Conservation (phyloP, 2,113 vertebrate species). For the Protobothrops flavoviridis region DNA sequence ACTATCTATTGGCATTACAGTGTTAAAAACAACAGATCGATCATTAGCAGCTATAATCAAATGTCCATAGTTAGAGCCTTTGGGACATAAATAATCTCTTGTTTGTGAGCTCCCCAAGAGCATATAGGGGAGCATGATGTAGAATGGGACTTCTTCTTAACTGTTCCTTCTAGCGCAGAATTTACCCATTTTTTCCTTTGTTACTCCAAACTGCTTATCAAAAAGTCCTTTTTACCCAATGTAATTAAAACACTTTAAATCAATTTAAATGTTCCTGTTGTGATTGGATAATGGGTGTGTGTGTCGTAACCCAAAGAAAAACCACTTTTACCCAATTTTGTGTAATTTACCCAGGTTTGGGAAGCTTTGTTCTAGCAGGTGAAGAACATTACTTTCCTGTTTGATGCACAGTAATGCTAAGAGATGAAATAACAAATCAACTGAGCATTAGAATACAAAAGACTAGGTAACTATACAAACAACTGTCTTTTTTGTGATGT, state of each 20-base stretch:
- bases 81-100: background rate
- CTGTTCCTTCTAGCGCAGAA: background rate
- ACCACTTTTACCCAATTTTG: background rate
- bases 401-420: background rate
- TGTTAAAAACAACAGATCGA: background rate
- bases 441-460: background rate
- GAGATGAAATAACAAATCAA: background rate
- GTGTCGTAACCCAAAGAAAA: background rate
- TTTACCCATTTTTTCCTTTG: background rate
- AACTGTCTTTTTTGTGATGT: slow-evolving; percentile 5
- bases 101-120: background rate
- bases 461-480: background rate
- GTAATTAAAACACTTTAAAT: background rate
- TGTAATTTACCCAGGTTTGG: background rate
- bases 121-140: background rate
- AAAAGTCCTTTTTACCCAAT: background rate
- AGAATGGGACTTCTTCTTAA: background rate
- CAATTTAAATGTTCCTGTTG: background rate
- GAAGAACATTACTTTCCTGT: background rate
- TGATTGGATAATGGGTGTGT: background rate
- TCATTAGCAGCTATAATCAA: background rate
- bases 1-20: background rate
- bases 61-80: background rate
- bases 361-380: background rate
- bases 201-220: background rate